Evolutionary conservation across 1,140 invertebrate species (phyloP).

Genomic region (Caenorhabditis tropicalis): DNA sequence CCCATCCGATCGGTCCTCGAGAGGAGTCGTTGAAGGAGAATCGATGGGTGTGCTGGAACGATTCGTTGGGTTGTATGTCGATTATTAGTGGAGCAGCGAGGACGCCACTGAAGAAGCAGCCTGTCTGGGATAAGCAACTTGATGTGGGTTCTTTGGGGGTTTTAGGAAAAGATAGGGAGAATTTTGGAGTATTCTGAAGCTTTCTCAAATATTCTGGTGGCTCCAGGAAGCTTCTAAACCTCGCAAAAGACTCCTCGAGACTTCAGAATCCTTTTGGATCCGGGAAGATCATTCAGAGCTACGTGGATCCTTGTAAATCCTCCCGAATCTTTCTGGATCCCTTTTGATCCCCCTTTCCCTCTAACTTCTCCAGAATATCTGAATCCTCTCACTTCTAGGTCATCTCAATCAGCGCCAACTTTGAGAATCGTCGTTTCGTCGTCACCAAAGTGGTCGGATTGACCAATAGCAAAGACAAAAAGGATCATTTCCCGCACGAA

Average conservation of each 20-base stretch:
- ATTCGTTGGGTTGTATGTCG: neutral
- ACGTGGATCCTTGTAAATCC: too few species aligned
- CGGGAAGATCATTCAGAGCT: too few species aligned
- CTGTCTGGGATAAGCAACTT: neutral
- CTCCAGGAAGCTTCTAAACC: too few species aligned
- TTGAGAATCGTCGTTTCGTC: neutral
- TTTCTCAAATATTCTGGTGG: too few species aligned
- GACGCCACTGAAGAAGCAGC: neutral
- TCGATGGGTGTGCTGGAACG: constrained; percentile 4
- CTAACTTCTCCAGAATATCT: too few species aligned
- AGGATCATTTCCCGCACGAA: neutral
- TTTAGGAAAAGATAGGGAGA: too few species aligned
- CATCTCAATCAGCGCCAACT: neutral
- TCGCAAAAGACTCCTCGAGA: too few species aligned
- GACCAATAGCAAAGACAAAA: neutral
- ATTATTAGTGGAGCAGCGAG: neutral
- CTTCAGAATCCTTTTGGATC: too few species aligned
- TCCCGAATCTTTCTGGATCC: too few species aligned
- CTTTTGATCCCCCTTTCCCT: too few species aligned
- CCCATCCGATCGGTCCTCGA: neutral
- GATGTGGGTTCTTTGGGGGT: neutral
- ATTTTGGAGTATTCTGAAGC: too few species aligned
- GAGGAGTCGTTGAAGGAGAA: neutral
- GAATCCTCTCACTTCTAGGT: neutral
- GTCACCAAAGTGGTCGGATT: neutral